Base-by-base conservation (phyloP, 2,797 vertebrate genomes). In the Microhierax caerulescens region DNA sequence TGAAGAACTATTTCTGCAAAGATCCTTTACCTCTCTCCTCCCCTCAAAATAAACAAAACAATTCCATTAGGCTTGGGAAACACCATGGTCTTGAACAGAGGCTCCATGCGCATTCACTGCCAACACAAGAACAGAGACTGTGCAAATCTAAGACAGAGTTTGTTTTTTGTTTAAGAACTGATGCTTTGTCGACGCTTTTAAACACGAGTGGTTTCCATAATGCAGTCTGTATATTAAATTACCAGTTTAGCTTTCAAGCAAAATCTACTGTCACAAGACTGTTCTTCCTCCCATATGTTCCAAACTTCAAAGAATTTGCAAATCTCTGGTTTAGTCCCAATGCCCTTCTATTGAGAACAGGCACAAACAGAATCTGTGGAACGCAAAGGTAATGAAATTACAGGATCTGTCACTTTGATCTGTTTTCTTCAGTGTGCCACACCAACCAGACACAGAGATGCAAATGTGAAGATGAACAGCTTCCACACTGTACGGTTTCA, bases 331-430 rank as follows among this genome's bases (percentile, higher is more conserved):
- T 94, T 86, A 53, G 76, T 91, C 74, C 83, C 28, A 6, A 34
- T 43, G 64, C 32, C 74, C 68, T 70, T 85, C 74, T 96, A 90
- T 54, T 93, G 59, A 97, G 83, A 94, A 96, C 30, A 95, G 50
- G 63, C 51, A 77, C 63, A 88, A 91, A 94, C 7, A 34, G 65
- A 79, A 93, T 73, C 88, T 70, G 69, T 57, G 51, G 45, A 94
- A 86, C 54, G 85, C 60, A 95, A 89, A 95, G 54, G 74, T 90
- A 96, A 90, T 77, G 91, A 95, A 95, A 96, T 87, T 89, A 93
- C 32, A 76, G 59, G 72, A 82, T 68, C 72, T 93, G 70, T 80
- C 76, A 56, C 83, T 94, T 87, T 83, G 57, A 96, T 93, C 94
- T 85, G 32, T 77, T 93, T 82, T 90, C 70, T 78, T 89, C 70